Evolutionary conservation across 2,113 vertebrate species (phyloP).

Genomic region (Misgurnus mizolepis): DNA sequence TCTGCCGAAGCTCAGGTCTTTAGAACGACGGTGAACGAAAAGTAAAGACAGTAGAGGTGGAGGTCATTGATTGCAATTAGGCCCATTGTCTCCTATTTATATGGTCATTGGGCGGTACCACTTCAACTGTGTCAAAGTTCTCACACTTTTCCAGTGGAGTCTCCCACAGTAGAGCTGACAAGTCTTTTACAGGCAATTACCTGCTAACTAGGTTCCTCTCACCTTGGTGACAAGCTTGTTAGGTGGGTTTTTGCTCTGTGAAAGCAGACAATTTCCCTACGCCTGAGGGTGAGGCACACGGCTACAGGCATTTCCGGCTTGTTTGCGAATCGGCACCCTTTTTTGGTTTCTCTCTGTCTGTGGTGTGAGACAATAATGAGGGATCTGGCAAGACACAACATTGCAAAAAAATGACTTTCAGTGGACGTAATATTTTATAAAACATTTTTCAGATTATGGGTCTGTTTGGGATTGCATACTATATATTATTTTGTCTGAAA

Average conservation of each 20-base stretch:
- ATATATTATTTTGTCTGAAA: background rate
- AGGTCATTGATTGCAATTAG: conserved; percentile 73
- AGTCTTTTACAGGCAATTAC: conserved; percentile 80
- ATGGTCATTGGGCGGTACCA: conserved; percentile 78
- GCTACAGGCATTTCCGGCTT: conserved; percentile 60
- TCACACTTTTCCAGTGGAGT: conserved; percentile 70
- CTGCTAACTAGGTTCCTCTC: conserved; percentile 81
- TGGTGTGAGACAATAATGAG: no score
- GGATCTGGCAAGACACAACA: background rate
- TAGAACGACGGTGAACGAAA: conserved; percentile 30
- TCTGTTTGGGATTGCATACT: background rate
- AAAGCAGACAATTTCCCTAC: conserved; percentile 76
- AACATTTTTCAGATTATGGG: no score
- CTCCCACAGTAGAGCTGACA: conserved; percentile 62
- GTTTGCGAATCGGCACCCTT: conserved; percentile 47
- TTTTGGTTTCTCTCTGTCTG: conserved; percentile 57
- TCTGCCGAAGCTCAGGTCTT: conserved; percentile 30
- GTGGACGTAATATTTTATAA: background rate
- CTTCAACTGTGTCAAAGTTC: conserved; percentile 71
- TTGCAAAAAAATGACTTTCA: background rate
- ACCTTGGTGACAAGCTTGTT: conserved; percentile 80
- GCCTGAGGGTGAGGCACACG: conserved; percentile 55
- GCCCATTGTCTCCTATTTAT: conserved; percentile 77
- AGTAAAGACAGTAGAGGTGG: conserved; percentile 59
- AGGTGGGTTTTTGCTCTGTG: conserved; percentile 64